phyloP scores from a whole-genome alignment of 2,113 vertebrate genomes.

The Cryptotis parvus region DNA sequence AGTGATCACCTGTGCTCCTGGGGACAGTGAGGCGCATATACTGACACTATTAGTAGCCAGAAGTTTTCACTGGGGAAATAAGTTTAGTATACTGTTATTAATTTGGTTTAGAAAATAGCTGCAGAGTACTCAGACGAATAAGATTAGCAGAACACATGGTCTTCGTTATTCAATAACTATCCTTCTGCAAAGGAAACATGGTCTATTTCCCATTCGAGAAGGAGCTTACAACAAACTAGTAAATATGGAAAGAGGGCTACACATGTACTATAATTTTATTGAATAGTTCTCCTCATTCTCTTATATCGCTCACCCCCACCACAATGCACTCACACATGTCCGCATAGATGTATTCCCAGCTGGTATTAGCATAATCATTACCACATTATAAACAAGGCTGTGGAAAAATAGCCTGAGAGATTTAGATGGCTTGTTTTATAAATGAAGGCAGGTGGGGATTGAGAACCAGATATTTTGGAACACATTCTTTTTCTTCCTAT shows the following conservation, averaged over 20 bases:
- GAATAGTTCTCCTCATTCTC: slow-evolving; percentile 65
- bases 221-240: slow-evolving; percentile 85
- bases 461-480: slow-evolving; percentile 67
- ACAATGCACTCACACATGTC: slow-evolving; percentile 52
- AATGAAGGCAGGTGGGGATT: slow-evolving; percentile 73
- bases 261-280: slow-evolving; percentile 80
- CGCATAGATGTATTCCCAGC: slow-evolving; percentile 70
- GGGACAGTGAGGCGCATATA: slow-evolving; percentile 63
- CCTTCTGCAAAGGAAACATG: slow-evolving; percentile 86
- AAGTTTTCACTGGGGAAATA: slow-evolving; percentile 88
- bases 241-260: slow-evolving; percentile 85
- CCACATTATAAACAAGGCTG: slow-evolving; percentile 77
- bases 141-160: slow-evolving; percentile 87
- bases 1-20: slow-evolving; percentile 81
- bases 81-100: slow-evolving; percentile 85
- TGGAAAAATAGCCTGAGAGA: slow-evolving; percentile 76
- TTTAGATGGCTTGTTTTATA: slow-evolving; percentile 72
- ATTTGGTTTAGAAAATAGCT: slow-evolving; percentile 84
- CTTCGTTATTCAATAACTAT: slow-evolving; percentile 85
- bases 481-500: not conserved
- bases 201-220: slow-evolving; percentile 88
- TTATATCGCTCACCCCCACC: slow-evolving; percentile 43
- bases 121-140: slow-evolving; percentile 77
- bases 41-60: slow-evolving; percentile 85
- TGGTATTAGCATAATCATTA: slow-evolving; percentile 83